Evolutionary conservation across 1,140 invertebrate genomes (phyloP), one percentile per base, ranked within the genome.

Genomic region (Lucilia cuprina): DNA sequence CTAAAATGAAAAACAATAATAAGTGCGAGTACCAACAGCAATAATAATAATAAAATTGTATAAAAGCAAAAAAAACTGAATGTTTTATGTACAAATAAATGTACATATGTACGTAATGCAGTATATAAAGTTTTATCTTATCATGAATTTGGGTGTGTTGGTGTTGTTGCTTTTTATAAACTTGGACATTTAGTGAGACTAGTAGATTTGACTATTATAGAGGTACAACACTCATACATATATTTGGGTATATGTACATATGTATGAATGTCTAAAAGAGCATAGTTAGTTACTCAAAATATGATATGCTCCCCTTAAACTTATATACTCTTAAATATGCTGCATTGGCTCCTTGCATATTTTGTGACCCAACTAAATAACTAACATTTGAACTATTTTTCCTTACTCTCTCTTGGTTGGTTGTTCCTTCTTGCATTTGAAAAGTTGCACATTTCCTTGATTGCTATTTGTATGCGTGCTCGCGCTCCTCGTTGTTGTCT

Each of bases 41-140:
- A 80, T 49, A 41, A 78, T n/a, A n/a, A n/a, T 19, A 80, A 80
- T 49, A 50, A 50, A 21, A 80, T 80, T 10, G 34, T 41, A 80
- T 41, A 50, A 80, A 80, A 50, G 41, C 77, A 80, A 80, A 21
- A n/a, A 19, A 19, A 25, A 70, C 21, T 55, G 8, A 70, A 80
- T 21, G 47, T 80, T 49, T 80, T 70, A 12, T 70, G 19, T 70
- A 60, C 55, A 60, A n/a, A 60, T n/a, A 14, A 7, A 60, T 60
- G 55, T 60, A 60, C 25, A 5, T 17, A 60, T 60, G 14, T 60
- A 60, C n/a, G 13, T 60, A 60, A 30, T 30, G 25, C 25, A n/a
- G 55, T 60, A 60, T 60, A 60, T 60, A 60, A n/a, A n/a, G 25
- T n/a, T 60, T 80, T 80, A 80, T 80, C 77, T 80, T 80, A 80